These are phyloP conservation scores for Mimachlamys varia DNA, from an alignment of 2,888 invertebrate genomes.

Conservation along the genomic window DNA sequence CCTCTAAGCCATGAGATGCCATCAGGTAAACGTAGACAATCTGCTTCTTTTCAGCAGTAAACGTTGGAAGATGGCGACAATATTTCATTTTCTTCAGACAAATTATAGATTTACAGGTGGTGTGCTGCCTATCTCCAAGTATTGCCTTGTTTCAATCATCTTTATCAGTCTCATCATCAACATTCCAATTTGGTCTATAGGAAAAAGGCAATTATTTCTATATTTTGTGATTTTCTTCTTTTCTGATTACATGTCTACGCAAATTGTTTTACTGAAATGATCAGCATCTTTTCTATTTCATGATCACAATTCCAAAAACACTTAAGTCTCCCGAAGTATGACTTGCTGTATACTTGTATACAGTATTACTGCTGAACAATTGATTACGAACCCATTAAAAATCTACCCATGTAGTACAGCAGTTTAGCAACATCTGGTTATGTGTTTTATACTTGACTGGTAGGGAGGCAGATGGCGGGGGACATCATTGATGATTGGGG, in stretches of 20 bases:
- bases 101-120: background rate
- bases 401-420: background rate
- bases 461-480: constrained; percentile 9
- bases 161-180: background rate
- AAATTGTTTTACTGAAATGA: background rate
- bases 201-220: background rate
- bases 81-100: background rate
- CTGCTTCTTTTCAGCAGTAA: background rate
- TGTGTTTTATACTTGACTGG: background rate
- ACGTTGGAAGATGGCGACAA: background rate
- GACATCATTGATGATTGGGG: background rate
- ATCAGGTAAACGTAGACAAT: background rate
- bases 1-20: background rate
- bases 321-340: background rate
- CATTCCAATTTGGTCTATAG: background rate
- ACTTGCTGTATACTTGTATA: background rate
- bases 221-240: too few species aligned
- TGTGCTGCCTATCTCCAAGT: background rate
- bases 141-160: background rate
- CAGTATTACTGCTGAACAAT: too few species aligned
- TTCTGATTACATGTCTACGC: background rate
- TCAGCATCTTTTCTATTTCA: background rate
- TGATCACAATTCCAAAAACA: background rate
- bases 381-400: too few species aligned
- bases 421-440: background rate